A percentile compares a stretch with the other conserved stretches of the same genome.
Evolutionary conservation across 1,140 invertebrate species (phyloP).

Genomic region (Drosophila ficusphila): DNA sequence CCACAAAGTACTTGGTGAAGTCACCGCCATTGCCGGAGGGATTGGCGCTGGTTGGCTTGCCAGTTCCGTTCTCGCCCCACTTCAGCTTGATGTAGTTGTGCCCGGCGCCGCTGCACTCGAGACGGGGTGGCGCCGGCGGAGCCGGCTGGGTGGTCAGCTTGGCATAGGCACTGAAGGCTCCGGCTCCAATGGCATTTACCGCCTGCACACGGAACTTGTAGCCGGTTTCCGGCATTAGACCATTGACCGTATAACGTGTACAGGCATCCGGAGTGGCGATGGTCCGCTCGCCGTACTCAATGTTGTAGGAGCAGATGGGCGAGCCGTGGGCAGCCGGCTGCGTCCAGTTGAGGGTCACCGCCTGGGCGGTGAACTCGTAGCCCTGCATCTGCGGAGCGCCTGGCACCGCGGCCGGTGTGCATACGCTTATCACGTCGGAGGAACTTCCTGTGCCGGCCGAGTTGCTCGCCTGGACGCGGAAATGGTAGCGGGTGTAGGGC

Average conservation of each 20-base stretch:
- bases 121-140: slow-evolving; percentile 90
- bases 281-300: slow-evolving; percentile 88
- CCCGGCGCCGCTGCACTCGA: slow-evolving; percentile 89
- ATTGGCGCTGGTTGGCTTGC: slow-evolving; percentile 82
- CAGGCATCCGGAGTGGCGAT: slow-evolving; percentile 86
- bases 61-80: slow-evolving; percentile 88
- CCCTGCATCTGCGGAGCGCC: slow-evolving; percentile 87
- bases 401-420: slow-evolving; percentile 90
- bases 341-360: slow-evolving; percentile 89
- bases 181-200: slow-evolving; percentile 92
- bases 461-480: slow-evolving; percentile 91
- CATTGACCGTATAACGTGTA: slow-evolving; percentile 85
- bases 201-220: slow-evolving; percentile 92
- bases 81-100: slow-evolving; percentile 94
- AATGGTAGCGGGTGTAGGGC: slow-evolving; percentile 91
- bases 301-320: slow-evolving; percentile 90
- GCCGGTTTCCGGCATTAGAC: slow-evolving; percentile 86
- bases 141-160: slow-evolving; percentile 90
- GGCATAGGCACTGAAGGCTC: slow-evolving; percentile 89
- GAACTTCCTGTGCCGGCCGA: slow-evolving; percentile 89
- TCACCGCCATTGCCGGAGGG: slow-evolving; percentile 81
- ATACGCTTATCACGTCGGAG: slow-evolving; percentile 87
- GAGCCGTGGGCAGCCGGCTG: slow-evolving; percentile 89
- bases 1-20: slow-evolving; percentile 90
- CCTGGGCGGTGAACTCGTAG: slow-evolving; percentile 87